Evolutionary conservation across 2,888 invertebrate genomes (phyloP), one percentile per base, ranked within the genome.

Genomic region (Noctuana brunneofusca): DNA sequence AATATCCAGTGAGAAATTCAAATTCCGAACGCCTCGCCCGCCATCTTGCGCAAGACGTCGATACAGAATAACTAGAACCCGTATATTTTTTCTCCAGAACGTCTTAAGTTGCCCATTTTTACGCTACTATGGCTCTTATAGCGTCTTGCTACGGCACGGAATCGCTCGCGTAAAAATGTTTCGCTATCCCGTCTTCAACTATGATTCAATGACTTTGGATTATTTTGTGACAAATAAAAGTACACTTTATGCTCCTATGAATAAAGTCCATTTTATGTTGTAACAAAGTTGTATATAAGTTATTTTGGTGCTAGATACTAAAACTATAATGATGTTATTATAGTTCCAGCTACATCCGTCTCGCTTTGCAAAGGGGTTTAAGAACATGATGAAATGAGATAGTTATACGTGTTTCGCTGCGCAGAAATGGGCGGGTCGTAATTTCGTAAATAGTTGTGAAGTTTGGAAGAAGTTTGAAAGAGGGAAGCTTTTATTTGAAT

Each of bases 1-100:
- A 87, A 82, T 86, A 87, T 87, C 87, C 89, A 87, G 82, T 68
- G 88, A 89, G 89, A 88, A 88, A 88, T 89, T 89, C 84, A 83
- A 90, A 89, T 87, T 87, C 79, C 84, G 84, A 88, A 87, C 87
- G 87, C 89, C 86, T 81, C 72, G 76, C 73, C 85, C 89, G 89
- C 90, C 90, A 90, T 90, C 87, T 90, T 90, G 90, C 79, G 83
- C 83, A 89, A 90, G 90, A 90, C 89, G 89, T 86, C 89, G 86
- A 87, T 88, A 87, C 83, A 86, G 87, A 89, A 86, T 87, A 86
- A 87, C 87, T 87, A 86, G 84, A 78, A 77, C 78, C 79, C 82
- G 82, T 80, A 77, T 80, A 74, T 86, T 86, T 89, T 90, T 89
- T 86, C 78, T 77, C 74, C 71, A 89, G 87, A 90, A 90, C 89